Evolutionary conservation across 2,797 vertebrate genomes (phyloP), one percentile per base, ranked within the genome.

Genomic region (Phoebastria nigripes): DNA sequence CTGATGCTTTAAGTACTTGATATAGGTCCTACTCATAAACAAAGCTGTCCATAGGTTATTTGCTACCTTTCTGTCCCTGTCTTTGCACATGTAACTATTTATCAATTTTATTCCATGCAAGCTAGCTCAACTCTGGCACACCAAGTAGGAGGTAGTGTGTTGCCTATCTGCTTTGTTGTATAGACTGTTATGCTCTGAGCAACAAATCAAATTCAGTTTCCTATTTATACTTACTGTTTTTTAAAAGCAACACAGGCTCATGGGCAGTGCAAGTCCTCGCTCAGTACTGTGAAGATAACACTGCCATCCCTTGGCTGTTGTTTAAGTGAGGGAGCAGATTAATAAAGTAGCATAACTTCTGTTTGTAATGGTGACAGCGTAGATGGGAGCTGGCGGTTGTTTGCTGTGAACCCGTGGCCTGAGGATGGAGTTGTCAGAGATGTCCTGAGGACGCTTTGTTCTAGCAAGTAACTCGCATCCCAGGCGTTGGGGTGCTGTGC

Each of bases 321-420:
- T 26, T 41, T 29, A 51, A 63, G 46, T 17, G 25, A 74, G 46
- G 41, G 28, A 70, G 61, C 0, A 0, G 35, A 29, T 71, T 55
- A 59, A 59, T 82, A 21, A 78, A 66, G 42, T 11, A 58, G 15
- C 16, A 11, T 71, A 47, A 47, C 47, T 88, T 70, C 35, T 65
- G 33, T 31, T 58, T 1, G 1, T 51, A 46, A 46, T 0, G 7
- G 19, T 62, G 46, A 24, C 59, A 55, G 47, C 1, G 0, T 39
- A 62, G 39, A 13, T 15, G 37, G 46, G 26, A 77, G 85, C 55
- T 63, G 66, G 55, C 1, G 1, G 28, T 15, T n/a, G 65, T 56
- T 42, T 83, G 73, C 69, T 37, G 6, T 37, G 51, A 85, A 35
- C 39, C 25, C 0, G 0, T 18, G 39, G 39, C 49, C 51, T 67